Percentiles rank a stretch among this genome's conserved stretches.
Conservation (phyloP, 2,888 invertebrate genomes). For the Drosophila colorata region DNA sequence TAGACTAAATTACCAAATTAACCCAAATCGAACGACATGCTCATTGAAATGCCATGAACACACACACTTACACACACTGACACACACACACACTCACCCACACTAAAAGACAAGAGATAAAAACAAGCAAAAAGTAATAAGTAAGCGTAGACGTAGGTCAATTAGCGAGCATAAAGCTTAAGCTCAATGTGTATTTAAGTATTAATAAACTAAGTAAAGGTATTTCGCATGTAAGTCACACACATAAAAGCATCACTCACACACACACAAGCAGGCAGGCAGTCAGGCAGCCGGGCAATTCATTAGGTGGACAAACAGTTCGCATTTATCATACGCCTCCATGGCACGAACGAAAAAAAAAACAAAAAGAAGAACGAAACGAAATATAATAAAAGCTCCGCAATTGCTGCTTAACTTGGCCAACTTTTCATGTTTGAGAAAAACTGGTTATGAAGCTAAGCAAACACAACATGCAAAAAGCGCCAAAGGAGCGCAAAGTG, state of each 20-base stretch:
- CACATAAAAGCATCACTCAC: constrained; percentile 5
- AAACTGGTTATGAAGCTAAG: constrained; percentile 79
- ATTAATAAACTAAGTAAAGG: constrained; percentile 72
- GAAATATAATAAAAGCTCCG: constrained; percentile 47
- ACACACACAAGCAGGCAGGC: constrained; percentile 13
- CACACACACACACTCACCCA: neutral
- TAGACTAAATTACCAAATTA: constrained; percentile 77
- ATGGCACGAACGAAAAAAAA: constrained; percentile 27
- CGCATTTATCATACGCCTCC: constrained; percentile 71
- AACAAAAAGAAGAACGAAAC: constrained; percentile 31
- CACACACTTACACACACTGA: constrained; percentile 7
- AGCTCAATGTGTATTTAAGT: constrained; percentile 80
- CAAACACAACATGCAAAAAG: constrained; percentile 47
- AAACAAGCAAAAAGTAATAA: constrained; percentile 33
- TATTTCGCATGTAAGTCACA: constrained; percentile 59
- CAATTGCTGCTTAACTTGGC: constrained; percentile 74
- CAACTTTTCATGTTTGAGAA: constrained; percentile 75
- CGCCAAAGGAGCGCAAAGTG: constrained; percentile 12
- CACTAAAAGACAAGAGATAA: constrained; percentile 14
- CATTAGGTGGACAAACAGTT: constrained; percentile 59
- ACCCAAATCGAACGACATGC: constrained; percentile 70
- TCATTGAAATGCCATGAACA: constrained; percentile 74
- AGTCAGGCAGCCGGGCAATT: constrained; percentile 45
- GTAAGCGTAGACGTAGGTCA: constrained; percentile 68
- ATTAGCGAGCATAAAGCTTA: constrained; percentile 66